Conservation (phyloP, 1,140 invertebrate genomes). For the Drosophila biarmipes region DNA sequence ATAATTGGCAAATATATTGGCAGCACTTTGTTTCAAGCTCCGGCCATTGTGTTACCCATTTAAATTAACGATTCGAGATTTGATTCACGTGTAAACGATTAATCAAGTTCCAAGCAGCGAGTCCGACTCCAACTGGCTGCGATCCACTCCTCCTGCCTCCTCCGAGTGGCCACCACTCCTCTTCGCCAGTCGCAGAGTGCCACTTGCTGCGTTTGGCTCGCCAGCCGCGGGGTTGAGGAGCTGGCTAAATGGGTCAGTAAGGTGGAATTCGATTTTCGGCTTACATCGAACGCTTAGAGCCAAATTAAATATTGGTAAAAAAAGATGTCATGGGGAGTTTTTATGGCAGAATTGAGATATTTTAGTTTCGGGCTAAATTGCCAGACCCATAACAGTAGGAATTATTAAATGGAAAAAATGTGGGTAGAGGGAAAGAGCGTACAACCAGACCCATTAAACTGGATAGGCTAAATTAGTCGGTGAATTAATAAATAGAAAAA, state of each 20-base stretch:
- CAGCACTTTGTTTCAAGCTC: conserved; percentile 48
- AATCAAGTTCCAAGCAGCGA: conserved; percentile 71
- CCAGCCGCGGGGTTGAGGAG: conserved; percentile 49
- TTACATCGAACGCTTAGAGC: conserved; percentile 68
- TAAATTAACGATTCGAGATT: conserved; percentile 74
- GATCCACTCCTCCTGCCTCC: conserved; percentile 11
- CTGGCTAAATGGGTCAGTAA: conserved; percentile 75
- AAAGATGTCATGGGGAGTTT: conserved; percentile 65
- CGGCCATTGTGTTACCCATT: conserved; percentile 58
- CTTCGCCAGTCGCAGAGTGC: conserved; percentile 30
- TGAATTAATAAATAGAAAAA: background rate
- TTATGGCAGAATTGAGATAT: conserved; percentile 58
- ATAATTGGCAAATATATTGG: conserved; percentile 79
- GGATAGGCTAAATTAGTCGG: background rate
- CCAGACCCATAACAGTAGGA: conserved; percentile 41
- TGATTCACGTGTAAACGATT: conserved; percentile 81
- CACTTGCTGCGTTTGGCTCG: conserved; percentile 43
- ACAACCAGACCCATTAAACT: conserved; percentile 13
- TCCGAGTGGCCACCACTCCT: conserved; percentile 3
- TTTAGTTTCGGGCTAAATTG: conserved; percentile 51
- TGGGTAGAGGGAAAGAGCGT: conserved; percentile 7
- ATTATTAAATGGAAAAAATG: conserved; percentile 15
- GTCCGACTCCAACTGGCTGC: conserved; percentile 36
- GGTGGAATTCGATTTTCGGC: conserved; percentile 72
- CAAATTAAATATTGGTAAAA: conserved; percentile 69